Conservation (phyloP, 1,140 invertebrate species). For the Bombus turneri region DNA sequence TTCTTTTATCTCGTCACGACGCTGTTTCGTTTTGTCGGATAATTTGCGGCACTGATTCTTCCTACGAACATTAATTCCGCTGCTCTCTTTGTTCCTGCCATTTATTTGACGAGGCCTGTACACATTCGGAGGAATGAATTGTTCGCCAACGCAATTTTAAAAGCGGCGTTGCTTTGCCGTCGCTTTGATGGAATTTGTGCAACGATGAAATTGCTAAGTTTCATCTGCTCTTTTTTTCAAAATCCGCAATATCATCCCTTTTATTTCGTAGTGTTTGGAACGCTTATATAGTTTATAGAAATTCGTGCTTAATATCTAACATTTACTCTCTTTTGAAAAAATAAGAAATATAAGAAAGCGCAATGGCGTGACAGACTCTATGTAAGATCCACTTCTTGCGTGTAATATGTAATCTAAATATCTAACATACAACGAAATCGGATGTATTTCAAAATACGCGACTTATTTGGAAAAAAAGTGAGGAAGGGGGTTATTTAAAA, state of each 20-base stretch:
- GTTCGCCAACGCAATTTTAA: background rate
- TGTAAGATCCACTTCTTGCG: no score
- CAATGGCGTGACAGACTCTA: no score
- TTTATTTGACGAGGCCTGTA: background rate
- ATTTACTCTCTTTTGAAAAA: no score
- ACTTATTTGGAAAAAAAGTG: no score
- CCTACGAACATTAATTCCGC: background rate
- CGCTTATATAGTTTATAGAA: background rate
- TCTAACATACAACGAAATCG: no score
- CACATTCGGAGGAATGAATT: background rate
- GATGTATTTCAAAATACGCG: no score
- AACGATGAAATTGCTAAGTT: background rate
- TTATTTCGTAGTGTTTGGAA: background rate
- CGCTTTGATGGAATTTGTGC: background rate
- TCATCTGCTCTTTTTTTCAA: background rate
- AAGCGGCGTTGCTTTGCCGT: background rate
- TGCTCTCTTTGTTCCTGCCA: background rate
- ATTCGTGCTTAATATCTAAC: no score
- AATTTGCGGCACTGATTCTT: constrained; percentile 22
- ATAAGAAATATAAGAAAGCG: no score
- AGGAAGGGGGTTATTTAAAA: no score
- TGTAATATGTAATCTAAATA: no score
- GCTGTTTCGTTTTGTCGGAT: constrained; percentile 15
- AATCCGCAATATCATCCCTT: background rate
- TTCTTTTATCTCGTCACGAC: constrained; percentile 26